Percentiles rank a stretch among this genome's conserved stretches.
Conservation (phyloP, 2,797 vertebrate species). For the Notolabrus celidotus region DNA sequence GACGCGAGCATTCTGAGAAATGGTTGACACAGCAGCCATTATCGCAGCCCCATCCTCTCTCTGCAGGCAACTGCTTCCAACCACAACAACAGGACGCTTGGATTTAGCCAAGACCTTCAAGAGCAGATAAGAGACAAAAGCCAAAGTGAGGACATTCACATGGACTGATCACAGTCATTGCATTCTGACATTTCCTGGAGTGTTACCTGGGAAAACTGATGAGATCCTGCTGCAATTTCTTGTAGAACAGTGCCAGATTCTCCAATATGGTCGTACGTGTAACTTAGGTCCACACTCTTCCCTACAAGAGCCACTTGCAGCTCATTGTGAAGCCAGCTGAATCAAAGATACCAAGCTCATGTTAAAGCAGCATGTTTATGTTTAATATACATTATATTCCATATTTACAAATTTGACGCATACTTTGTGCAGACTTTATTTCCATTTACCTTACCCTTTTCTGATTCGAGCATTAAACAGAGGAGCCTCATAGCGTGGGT, state of each 20-base stretch:
- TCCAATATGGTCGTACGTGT: conserved; percentile 90
- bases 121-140: conserved; percentile 8
- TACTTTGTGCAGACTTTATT: conserved; percentile 3
- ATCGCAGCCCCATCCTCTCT: conserved; percentile 88
- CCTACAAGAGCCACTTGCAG: conserved; percentile 90
- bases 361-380: neutral
- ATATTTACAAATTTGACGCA: neutral
- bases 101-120: conserved; percentile 85
- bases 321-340: conserved; percentile 95
- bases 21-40: conserved; percentile 86
- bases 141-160: neutral
- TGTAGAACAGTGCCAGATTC: conserved; percentile 89
- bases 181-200: neutral
- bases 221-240: conserved; percentile 87
- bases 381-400: neutral
- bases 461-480: conserved; percentile 92
- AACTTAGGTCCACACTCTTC: conserved; percentile 89
- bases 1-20: conserved; percentile 86
- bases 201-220: conserved; percentile 87
- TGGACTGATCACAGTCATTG: conserved; percentile 1
- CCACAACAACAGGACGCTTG: conserved; percentile 89
- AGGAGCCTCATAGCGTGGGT: conserved; percentile 92
- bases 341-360: conserved; percentile 37
- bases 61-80: conserved; percentile 91
- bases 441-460: conserved; percentile 82